Evolutionary conservation across 2,888 invertebrate genomes (phyloP), one percentile per base, ranked within the genome.

Genomic region (Agonopterix alstromeriana): DNA sequence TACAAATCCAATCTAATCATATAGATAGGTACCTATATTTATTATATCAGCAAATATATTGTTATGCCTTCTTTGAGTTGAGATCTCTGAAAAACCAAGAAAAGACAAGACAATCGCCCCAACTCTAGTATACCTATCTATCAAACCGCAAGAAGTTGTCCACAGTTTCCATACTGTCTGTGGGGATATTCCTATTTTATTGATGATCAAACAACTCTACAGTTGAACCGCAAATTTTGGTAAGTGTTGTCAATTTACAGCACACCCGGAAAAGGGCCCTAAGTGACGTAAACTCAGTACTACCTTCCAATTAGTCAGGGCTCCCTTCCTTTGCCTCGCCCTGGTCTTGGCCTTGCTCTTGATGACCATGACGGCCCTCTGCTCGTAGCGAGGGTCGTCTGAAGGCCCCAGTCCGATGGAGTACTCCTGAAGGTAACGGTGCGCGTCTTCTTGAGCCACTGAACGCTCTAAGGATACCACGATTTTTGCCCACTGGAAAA

Each of bases 311-410:
- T 99, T 98, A 47, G 94, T 90, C 1, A 98, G 93, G 2, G 99
- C 99, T 0, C 97, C 98, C 76, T 98, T 99, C 54, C 98, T 90
- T 82, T 98, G 98, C 68, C 96, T 95, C 0, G 99, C 99, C 55
- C 97, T 91, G 0, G 99, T 99, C 82, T 98, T 99, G 56, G 94
- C 96, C 70, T 98, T 98, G 59, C 96, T 95, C 86, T 99, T 99
- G 77, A 99, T 99, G 48, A 99, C 97, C 95, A 99, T 97, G 2
- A 99, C 96, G 0, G 98, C 99, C 41, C 98, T 90, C 60, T 95
- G 94, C 77, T 97, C 97, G 51, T 93, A 94, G 0, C 93, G 92
- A 0, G 95, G 94, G 73, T 96, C 95, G 58, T 95, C 95, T 0
- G 93, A 93, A 0, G 95, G 95, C 0, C 95, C 96, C 54, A 98